phyloP scores from a whole-genome alignment of 2,888 invertebrate genomes.

The Platycheirus albimanus region DNA sequence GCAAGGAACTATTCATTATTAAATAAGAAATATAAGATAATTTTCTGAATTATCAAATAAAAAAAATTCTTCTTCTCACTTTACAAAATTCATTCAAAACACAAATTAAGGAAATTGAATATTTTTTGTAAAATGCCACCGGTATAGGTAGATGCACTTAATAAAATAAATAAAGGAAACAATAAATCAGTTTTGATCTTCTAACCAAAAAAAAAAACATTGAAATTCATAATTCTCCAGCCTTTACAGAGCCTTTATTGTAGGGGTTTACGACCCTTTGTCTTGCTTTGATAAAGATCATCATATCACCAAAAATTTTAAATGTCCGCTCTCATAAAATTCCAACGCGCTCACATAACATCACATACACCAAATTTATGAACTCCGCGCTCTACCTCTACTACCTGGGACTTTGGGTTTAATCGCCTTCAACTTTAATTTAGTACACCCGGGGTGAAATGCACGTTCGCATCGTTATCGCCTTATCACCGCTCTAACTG shows the following conservation, averaged over 20 bases:
- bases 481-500: constrained; percentile 70
- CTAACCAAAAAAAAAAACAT: not conserved
- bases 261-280: constrained; percentile 47
- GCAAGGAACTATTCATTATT: no score
- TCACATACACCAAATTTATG: constrained; percentile 71
- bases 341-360: constrained; percentile 65
- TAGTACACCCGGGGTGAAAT: constrained; percentile 66
- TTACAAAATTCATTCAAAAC: no score
- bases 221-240: constrained; percentile 1
- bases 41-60: no score
- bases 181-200: constrained; percentile 54
- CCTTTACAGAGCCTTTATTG: no score
- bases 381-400: no score
- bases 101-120: no score
- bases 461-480: constrained; percentile 71
- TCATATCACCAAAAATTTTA: constrained; percentile 69
- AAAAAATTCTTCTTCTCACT: no score
- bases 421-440: constrained; percentile 48
- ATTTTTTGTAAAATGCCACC: no score
- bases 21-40: no score
- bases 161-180: constrained; percentile 56
- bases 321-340: constrained; percentile 70
- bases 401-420: constrained; percentile 43
- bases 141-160: no score
- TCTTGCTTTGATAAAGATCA: constrained; percentile 59